These are phyloP conservation scores for Cettia cetti DNA, from an alignment of 2,113 vertebrate genomes.

Conservation along the genomic window DNA sequence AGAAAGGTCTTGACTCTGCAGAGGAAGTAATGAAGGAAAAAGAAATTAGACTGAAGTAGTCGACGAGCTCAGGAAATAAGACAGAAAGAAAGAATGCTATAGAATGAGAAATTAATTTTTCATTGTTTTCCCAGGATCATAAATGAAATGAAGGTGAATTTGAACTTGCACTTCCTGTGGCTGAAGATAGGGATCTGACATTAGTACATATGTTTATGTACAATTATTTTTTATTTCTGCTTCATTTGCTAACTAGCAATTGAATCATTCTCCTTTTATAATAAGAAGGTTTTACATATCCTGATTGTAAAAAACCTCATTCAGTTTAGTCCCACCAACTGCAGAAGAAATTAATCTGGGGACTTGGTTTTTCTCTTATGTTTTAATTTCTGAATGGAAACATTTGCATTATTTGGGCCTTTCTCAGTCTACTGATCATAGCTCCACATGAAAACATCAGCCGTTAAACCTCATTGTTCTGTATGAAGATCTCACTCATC, in stretches of 20 bases:
- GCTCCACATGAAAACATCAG: background rate
- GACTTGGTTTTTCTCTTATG: background rate
- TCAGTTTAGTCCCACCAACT: background rate
- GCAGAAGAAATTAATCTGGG: background rate
- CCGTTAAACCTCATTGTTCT: background rate
- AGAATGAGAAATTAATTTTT: background rate
- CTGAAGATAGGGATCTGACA: background rate
- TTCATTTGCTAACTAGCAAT: background rate
- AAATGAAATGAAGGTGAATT: background rate
- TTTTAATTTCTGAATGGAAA: background rate
- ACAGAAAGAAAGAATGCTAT: background rate
- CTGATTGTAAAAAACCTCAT: background rate
- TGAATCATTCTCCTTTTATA: background rate
- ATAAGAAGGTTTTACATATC: background rate
- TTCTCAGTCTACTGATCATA: background rate
- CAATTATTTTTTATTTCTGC: background rate
- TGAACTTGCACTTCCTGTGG: background rate
- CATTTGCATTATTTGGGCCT: background rate
- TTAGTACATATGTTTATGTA: background rate
- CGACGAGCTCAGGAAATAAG: background rate
- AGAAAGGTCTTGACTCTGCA: background rate
- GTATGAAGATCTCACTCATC: background rate
- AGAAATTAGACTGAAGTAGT: constrained; percentile 16
- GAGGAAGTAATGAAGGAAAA: background rate
- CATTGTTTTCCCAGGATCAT: background rate